These are phyloP conservation scores for Apis florea DNA, from an alignment of 1,140 invertebrate genomes.

Conservation along the genomic window DNA sequence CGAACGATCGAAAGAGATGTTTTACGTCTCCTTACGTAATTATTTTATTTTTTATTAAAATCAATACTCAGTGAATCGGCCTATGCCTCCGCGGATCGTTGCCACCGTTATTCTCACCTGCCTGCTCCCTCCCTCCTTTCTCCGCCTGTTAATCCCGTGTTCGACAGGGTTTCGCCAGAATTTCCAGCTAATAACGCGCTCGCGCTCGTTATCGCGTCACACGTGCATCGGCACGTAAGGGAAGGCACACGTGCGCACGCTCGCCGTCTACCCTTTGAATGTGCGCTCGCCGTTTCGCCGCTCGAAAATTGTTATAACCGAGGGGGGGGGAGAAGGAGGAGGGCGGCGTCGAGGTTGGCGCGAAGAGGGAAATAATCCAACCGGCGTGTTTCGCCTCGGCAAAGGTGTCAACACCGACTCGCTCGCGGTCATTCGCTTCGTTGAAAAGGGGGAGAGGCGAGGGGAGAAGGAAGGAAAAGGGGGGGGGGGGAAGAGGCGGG, in stretches of 20 bases:
- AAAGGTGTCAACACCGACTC: constrained; percentile 28
- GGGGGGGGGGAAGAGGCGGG: not conserved
- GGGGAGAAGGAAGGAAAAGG: not conserved
- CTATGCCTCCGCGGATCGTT: constrained; percentile 1
- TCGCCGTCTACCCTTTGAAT: constrained; percentile 47
- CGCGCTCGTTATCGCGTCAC: constrained; percentile 48
- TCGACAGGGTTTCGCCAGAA: constrained; percentile 41
- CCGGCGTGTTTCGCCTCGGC: constrained; percentile 17
- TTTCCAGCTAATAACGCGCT: constrained; percentile 51
- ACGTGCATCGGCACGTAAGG: constrained; percentile 47
- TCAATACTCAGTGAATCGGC: constrained; percentile 3
- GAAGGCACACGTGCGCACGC: constrained; percentile 29
- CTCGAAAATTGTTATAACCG: constrained; percentile 49
- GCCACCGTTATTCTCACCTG: constrained; percentile 15
- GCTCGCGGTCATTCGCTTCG: constrained; percentile 35
- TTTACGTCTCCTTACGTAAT: no score
- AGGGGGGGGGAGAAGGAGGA: constrained; percentile 11
- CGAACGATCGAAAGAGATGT: no score
- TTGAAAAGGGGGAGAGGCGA: not conserved
- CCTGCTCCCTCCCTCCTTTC: not conserved
- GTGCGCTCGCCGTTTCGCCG: constrained; percentile 35
- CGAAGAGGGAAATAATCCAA: constrained; percentile 23
- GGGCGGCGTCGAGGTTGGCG: not conserved
- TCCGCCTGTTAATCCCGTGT: constrained; percentile 26
- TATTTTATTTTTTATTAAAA: constrained; percentile 18